Evolutionary conservation across 2,113 vertebrate genomes (phyloP), one percentile per base, ranked within the genome.

Genomic region (Trinectes maculatus): DNA sequence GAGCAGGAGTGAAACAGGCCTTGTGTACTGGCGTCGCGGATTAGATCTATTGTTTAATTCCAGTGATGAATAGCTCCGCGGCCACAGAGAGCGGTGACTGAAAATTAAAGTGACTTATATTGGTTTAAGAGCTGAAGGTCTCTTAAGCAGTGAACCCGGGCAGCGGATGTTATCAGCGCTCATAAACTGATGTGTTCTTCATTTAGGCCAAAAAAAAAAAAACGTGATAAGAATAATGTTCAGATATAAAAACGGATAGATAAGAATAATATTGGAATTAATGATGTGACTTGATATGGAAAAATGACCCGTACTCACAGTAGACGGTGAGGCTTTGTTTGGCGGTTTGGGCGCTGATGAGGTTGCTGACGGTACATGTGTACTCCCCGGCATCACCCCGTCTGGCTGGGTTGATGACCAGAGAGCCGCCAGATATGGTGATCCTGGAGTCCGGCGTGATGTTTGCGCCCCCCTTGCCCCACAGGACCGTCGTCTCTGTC

Each of bases 281-380:
- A 53, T 33, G 64, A 49, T 48, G 63, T 46, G 64, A 65, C 74
- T 5, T 31, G 29, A 21, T 51, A 21, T 44, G 55, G 37, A 44
- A 37, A 34, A 44, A 49, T 59, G 65, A n/a, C 42, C 63, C 13
- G 46, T 19, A 93, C 93, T 92, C 82, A 93, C 93, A 93, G 89
- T 84, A 91, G 29, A 93, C 82, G 5, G 86, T 93, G 77, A 93
- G 82, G 59, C 21, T 85, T 49, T 19, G 15, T 1, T 60, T 85
- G 57, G 74, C 70, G 0, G 83, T 85, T 15, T 71, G 67, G 10
- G 74, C 79, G 43, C 92, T 94, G 84, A 93, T 77, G 0, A 42
- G 82, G 79, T 94, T 94, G 65, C 80, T 87, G 80, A 86, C 91
- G 1, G 87, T 92, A 40, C 93, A 94, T 5, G 71, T 69, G 80